These are phyloP conservation scores for Gouania willdenowi DNA, from an alignment of 2,797 vertebrate genomes.

Conservation along the genomic window DNA sequence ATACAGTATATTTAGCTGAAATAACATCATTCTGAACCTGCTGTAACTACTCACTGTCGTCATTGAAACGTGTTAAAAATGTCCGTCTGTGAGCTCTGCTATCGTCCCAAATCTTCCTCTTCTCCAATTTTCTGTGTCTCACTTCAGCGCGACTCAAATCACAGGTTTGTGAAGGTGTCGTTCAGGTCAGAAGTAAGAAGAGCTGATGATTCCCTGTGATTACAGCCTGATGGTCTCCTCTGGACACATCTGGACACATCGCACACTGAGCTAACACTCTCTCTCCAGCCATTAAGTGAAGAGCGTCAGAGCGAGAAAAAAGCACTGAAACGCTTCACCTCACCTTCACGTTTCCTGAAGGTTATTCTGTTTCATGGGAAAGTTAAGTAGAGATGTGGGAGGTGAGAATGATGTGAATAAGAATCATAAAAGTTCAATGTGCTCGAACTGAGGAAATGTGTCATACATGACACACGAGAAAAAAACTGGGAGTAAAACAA, in stretches of 20 bases:
- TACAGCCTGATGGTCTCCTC: conserved; percentile 57
- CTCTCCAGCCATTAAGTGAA: conserved; percentile 60
- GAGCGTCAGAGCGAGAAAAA: conserved; percentile 38
- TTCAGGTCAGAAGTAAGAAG: conserved; percentile 35
- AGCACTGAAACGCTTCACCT: conserved; percentile 53
- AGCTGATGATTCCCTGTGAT: conserved; percentile 71
- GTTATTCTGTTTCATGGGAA: conserved; percentile 49
- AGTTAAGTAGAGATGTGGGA: conserved; percentile 36
- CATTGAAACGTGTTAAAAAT: no score
- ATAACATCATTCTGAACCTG: no score
- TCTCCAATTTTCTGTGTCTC: conserved; percentile 13
- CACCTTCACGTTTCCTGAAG: conserved; percentile 71
- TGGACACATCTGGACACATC: conserved; percentile 55
- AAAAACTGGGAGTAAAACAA: no score
- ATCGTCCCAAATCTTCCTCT: conserved; percentile 4
- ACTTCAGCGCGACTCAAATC: conserved; percentile 42
- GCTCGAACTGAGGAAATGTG: conserved; percentile 31
- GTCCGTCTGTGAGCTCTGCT: background rate
- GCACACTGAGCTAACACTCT: conserved; percentile 38
- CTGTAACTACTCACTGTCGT: no score
- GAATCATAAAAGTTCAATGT: conserved; percentile 37
- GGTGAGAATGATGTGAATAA: conserved; percentile 47
- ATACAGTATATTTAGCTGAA: no score
- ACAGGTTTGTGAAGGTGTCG: conserved; percentile 34
- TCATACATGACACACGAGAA: conserved; percentile 21